Evolutionary conservation across 2,113 vertebrate genomes (phyloP), one percentile per base, ranked within the genome.

Genomic region (Clarias magur): DNA sequence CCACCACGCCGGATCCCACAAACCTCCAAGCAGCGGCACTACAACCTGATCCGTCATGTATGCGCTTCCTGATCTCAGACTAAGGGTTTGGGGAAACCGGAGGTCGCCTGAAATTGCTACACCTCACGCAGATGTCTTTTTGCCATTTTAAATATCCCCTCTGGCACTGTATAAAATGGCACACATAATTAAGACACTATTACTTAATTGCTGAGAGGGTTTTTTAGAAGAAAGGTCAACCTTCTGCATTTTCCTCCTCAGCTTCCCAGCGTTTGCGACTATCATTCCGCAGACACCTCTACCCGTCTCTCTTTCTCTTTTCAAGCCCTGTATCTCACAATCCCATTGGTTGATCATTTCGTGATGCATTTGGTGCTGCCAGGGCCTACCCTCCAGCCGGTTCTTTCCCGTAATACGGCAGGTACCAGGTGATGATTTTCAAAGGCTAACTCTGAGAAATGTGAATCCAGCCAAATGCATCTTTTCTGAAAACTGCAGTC

Each of bases 21-120:
- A 94, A 94, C 93, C 92, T 91, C 92, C 91, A 91, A 90, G 92
- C 94, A 92, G 93, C 94, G 94, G 95, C 92, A 84, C 92, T 91
- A 88, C 53, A 79, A 3, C 38, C 9, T 30, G 57, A 17, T 62
- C 21, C 27, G 62, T 12, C 56, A 48, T 8, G 7, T 48, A 8
- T 8, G 48, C 48, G 48, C 7, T 48, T 48, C 48, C 48, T 48
- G 48, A 48, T 5, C 21, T 65, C 12, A n/a, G 63, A 21, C 27
- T 30, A 17, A 17, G 12, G 59, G 27, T 19, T 42, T 62, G 25
- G 19, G 21, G 30, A 38, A 38, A 60, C 6, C 30, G 23, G 65
- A n/a, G 79, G 25, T 19, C 13, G 9, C 13, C 25, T 85, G 34
- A 60, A 76, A 60, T 17, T 17, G 27, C 8, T 17, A 25, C 4